Base-by-base conservation (phyloP, 23 tunicate species). In the Styela plicata region DNA sequence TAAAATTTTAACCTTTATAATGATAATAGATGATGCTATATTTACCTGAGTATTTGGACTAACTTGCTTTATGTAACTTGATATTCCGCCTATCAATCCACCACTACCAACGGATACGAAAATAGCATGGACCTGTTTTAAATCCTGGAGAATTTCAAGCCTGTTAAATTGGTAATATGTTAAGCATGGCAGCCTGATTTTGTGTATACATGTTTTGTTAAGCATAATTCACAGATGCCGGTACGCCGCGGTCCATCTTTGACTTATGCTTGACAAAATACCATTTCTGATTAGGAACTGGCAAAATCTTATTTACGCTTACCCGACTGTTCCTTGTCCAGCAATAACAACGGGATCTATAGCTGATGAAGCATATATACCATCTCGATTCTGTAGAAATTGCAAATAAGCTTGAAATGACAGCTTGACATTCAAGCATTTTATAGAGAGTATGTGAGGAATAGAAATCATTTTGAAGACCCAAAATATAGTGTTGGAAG, bases 51-150 rank as follows among this genome's bases (percentile, higher is more conserved):
- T 31, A 44, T 44, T 7, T 44, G 57, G 57, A 44, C 57, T 44
- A 44, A 44, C 13, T 5, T 44, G 57, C 62, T 90, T 90, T 30
- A 85, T 24, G 63, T 76, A 90, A 3, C 86, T 36, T 23, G 81
- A 89, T 33, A 90, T 85, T 17, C 97, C 97, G 1, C 79, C 37
- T 35, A 91, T 91, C 31, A 91, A 30, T 3, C 97, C 97, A n/a
- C 97, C 97, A 32, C 97, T 91, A 2, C 97, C 97, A 2, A 91
- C 91, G 1, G 97, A 74, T 2, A 91, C 87, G 78, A 91, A 91
- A 3, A 91, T 80, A 27, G 78, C 91, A 79, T 91, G 91, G 18
- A 86, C 82, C 0, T 91, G 52, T 13, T 84, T 80, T 3, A 86
- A 71, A 64, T 86, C 87, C 7, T 7, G 13, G 57, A 44, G 7